A percentile compares a stretch with the other conserved stretches of the same genome.
phyloP scores from a whole-genome alignment of 2,888 invertebrate genomes.

The Orthonevra nobilis region DNA sequence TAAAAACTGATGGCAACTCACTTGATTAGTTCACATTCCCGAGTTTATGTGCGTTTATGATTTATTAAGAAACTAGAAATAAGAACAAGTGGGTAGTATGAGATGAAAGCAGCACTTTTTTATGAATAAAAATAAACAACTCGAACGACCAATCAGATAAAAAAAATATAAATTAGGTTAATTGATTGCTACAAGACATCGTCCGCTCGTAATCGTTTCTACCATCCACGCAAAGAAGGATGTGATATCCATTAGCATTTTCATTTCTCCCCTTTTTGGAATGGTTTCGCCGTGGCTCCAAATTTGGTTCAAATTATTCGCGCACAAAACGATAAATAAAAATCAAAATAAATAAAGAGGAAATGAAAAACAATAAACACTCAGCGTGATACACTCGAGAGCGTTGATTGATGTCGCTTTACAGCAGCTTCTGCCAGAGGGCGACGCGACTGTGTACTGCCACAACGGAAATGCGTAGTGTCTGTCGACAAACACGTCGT shows the following conservation, averaged over 20 bases:
- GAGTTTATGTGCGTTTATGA: too few relatives aligned
- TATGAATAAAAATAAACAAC: too few relatives aligned
- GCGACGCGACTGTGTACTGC: background rate
- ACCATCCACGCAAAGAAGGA: conserved; percentile 28
- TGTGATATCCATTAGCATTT: conserved; percentile 59
- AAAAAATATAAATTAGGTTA: conserved; percentile 51
- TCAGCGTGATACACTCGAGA: conserved; percentile 47
- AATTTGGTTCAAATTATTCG: conserved; percentile 43
- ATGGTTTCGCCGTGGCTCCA: conserved; percentile 18
- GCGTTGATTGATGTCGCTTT: conserved; percentile 52
- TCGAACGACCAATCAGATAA: conserved; percentile 56
- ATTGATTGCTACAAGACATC: conserved; percentile 63
- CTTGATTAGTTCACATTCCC: too few relatives aligned
- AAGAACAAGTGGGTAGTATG: too few relatives aligned
- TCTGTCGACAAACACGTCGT: conserved; percentile 51
- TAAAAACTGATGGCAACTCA: too few relatives aligned
- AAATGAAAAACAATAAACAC: conserved; percentile 69
- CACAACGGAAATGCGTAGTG: conserved; percentile 64
- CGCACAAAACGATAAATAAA: conserved; percentile 20
- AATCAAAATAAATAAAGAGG: conserved; percentile 30
- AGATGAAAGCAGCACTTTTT: too few relatives aligned
- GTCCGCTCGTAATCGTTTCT: background rate
- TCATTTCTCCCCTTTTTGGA: conserved; percentile 6
- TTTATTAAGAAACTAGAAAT: too few relatives aligned
- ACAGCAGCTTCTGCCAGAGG: conserved; percentile 45